A percentile compares a stretch with the other conserved stretches of the same genome.
Conservation (phyloP, 2,888 invertebrate species). For the Mythimna vitellina region DNA sequence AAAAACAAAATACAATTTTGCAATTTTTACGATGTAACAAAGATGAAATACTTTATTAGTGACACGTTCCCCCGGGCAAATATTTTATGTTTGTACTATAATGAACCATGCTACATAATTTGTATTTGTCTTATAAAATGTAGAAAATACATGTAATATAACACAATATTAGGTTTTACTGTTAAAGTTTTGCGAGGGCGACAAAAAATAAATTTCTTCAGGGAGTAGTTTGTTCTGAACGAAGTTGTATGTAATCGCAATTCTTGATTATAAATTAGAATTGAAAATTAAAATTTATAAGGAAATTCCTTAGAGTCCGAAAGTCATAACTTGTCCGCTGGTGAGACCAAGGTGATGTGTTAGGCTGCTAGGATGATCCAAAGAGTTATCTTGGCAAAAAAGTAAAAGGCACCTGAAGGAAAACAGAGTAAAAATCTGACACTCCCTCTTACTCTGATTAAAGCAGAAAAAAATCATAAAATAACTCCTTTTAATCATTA, state of each 20-base stretch:
- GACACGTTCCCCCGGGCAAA: constrained; percentile 38
- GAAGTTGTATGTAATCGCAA: constrained; percentile 22
- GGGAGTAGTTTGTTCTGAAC: constrained; percentile 35
- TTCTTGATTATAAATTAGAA: constrained; percentile 15
- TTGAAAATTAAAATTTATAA: constrained; percentile 26
- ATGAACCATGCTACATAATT: constrained; percentile 41
- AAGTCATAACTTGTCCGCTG: not conserved
- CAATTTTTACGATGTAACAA: constrained; percentile 53
- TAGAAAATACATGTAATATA: constrained; percentile 33
- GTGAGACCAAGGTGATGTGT: not conserved
- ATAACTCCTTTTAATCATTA: no score
- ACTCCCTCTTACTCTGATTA: no score
- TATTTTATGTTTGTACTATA: constrained; percentile 46
- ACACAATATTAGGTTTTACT: constrained; percentile 22
- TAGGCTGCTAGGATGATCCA: no score
- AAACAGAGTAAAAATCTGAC: no score
- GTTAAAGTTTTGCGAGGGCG: constrained; percentile 21
- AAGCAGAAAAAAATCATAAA: no score
- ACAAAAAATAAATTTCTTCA: constrained; percentile 35
- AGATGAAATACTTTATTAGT: constrained; percentile 57
- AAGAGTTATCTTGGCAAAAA: no score
- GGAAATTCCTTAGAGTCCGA: not conserved
- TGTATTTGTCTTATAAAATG: constrained; percentile 40
- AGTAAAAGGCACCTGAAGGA: no score
- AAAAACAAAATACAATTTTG: constrained; percentile 56